Percentiles rank a stretch among this genome's conserved stretches.
phyloP scores from a whole-genome alignment of 2,113 vertebrate species.

The Corvus hawaiiensis region DNA sequence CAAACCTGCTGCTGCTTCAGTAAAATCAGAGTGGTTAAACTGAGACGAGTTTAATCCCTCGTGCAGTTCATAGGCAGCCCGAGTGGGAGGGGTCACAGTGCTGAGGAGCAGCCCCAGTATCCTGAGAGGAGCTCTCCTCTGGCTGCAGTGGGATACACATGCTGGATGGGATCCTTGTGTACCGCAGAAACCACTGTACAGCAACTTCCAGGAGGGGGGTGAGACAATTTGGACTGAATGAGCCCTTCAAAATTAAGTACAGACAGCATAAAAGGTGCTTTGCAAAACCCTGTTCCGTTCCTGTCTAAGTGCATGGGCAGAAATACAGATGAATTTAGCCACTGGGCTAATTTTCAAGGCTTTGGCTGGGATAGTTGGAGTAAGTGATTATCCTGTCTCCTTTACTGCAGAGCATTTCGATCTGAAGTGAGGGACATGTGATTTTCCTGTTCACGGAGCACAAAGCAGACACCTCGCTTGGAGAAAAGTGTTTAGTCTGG shows the following conservation, averaged over 20 bases:
- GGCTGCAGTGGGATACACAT: fast-evolving
- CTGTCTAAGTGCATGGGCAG: not conserved
- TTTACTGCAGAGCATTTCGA: not conserved
- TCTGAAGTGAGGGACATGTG: not conserved
- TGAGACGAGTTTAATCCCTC: not conserved
- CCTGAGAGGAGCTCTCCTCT: not conserved
- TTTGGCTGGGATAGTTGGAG: not conserved
- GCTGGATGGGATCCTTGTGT: not conserved
- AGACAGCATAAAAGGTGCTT: not conserved
- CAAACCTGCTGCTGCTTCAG: not conserved
- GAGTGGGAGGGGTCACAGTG: not conserved
- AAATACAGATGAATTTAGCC: not conserved
- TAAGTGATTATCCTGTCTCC: not conserved
- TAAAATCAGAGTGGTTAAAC: not conserved
- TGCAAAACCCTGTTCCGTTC: not conserved
- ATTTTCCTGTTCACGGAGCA: slow-evolving; percentile 32
- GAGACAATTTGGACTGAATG: not conserved
- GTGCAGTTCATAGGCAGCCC: not conserved
- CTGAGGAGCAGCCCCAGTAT: not conserved
- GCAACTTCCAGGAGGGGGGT: not conserved
- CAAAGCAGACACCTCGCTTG: slow-evolving; percentile 44
- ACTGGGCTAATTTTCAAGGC: not conserved
- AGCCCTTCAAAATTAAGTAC: not conserved
- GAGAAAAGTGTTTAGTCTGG: slow-evolving; percentile 57
- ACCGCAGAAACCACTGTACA: not conserved